A percentile compares a stretch with the other conserved stretches of the same genome.
Evolutionary conservation across 2,888 invertebrate species (phyloP).

Genomic region (Steinernema hermaphroditum): DNA sequence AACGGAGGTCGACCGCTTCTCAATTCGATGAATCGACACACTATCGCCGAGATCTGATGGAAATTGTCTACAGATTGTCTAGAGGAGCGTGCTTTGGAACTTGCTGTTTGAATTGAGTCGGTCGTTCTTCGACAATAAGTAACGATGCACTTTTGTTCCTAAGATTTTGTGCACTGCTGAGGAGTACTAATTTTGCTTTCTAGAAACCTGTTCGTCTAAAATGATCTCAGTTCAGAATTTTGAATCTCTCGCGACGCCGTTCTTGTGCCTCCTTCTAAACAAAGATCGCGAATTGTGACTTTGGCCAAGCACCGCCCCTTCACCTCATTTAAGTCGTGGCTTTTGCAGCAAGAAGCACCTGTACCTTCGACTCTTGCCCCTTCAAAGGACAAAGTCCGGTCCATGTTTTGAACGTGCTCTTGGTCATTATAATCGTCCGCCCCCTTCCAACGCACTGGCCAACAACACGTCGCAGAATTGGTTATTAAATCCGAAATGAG

Average conservation of each 20-base stretch:
- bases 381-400: not conserved
- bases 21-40: not conserved
- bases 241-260: too few species aligned
- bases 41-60: not conserved
- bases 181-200: not conserved
- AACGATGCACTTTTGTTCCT: not conserved
- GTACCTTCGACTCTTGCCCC: not conserved
- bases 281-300: not conserved
- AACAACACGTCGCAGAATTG: not conserved
- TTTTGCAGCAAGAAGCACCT: not conserved
- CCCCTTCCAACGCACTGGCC: not conserved
- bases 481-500: slow-evolving; percentile 21
- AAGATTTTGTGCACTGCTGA: not conserved
- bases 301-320: not conserved
- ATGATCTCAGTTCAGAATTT: too few species aligned
- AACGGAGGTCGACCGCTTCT: slow-evolving; percentile 8
- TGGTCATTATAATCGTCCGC: not conserved
- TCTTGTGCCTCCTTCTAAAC: too few species aligned
- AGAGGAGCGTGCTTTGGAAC: not conserved
- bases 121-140: not conserved
- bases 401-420: not conserved
- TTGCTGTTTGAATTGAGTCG: not conserved
- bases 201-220: too few species aligned
- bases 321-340: not conserved
- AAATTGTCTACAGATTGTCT: not conserved